These are phyloP conservation scores for Chalcis sispes DNA, from an alignment of 2,888 invertebrate species.

Conservation along the genomic window DNA sequence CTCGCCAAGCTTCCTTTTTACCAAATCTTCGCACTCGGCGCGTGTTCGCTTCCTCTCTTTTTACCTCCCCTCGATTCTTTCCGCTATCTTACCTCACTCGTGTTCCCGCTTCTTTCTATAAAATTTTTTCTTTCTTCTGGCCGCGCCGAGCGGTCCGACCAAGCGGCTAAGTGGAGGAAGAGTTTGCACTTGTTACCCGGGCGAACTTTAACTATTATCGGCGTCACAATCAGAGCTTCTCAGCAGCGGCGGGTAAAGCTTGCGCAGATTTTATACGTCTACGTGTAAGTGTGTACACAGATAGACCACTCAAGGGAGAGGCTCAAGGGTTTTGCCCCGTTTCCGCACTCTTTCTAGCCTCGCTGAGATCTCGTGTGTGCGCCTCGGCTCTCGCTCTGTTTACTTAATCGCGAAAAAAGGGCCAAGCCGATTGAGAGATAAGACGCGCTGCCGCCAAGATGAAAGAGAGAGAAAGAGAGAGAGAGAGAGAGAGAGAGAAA, in stretches of 20 bases:
- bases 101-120: constrained; percentile 15
- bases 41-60: constrained; percentile 16
- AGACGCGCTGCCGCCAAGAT: constrained; percentile 13
- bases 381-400: constrained; percentile 34
- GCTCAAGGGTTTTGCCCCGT: constrained; percentile 26
- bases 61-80: constrained; percentile 26
- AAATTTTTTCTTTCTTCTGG: background rate
- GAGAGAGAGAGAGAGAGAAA: background rate
- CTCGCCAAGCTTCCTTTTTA: constrained; percentile 3
- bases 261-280: background rate
- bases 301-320: background rate
- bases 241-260: background rate
- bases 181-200: constrained; percentile 58
- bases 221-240: constrained; percentile 62
- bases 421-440: constrained; percentile 42
- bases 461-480: background rate
- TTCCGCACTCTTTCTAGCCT: constrained; percentile 12
- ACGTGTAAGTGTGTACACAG: background rate
- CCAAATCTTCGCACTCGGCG: constrained; percentile 25
- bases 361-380: background rate
- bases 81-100: constrained; percentile 40
- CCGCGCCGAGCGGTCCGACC: constrained; percentile 13
- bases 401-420: constrained; percentile 49
- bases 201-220: constrained; percentile 66
- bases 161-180: constrained; percentile 25